Evolutionary conservation across 1,140 invertebrate genomes (phyloP).

Genomic region (Drosophila sp.): DNA sequence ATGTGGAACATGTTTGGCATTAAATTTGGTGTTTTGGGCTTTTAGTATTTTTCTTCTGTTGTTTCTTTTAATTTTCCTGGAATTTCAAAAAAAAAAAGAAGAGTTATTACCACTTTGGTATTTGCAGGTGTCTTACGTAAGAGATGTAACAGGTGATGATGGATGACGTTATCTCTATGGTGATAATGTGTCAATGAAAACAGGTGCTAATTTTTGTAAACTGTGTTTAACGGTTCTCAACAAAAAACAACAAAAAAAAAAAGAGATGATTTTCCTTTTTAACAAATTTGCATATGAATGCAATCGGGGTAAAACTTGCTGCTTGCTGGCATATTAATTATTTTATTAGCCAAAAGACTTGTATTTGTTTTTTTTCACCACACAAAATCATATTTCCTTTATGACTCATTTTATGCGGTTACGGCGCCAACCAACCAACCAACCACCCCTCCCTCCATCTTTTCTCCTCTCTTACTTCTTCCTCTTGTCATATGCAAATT

Average conservation of each 20-base stretch:
- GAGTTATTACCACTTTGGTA: slow-evolving; percentile 38
- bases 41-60: not conserved
- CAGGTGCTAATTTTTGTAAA: not conserved
- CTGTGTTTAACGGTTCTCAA: not conserved
- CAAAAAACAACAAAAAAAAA: not conserved
- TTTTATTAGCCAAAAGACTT: slow-evolving; percentile 21
- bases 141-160: slow-evolving; percentile 34
- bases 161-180: slow-evolving; percentile 12
- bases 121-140: slow-evolving; percentile 46
- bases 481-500: slow-evolving; percentile 11
- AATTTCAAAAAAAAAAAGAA: slow-evolving; percentile 5
- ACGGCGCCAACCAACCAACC: too few species aligned
- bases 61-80: slow-evolving; percentile 1
- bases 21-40: slow-evolving; percentile 15
- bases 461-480: not conserved
- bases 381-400: slow-evolving; percentile 29
- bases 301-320: not conserved
- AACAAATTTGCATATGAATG: not conserved
- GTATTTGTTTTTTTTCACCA: not conserved
- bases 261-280: not conserved
- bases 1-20: slow-evolving; percentile 35
- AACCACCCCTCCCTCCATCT: not conserved
- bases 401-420: slow-evolving; percentile 41
- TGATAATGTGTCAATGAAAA: slow-evolving; percentile 6
- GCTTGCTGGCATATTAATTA: slow-evolving; percentile 22